Conservation (phyloP, 2,113 vertebrate species). For the Silurus meridionalis region DNA sequence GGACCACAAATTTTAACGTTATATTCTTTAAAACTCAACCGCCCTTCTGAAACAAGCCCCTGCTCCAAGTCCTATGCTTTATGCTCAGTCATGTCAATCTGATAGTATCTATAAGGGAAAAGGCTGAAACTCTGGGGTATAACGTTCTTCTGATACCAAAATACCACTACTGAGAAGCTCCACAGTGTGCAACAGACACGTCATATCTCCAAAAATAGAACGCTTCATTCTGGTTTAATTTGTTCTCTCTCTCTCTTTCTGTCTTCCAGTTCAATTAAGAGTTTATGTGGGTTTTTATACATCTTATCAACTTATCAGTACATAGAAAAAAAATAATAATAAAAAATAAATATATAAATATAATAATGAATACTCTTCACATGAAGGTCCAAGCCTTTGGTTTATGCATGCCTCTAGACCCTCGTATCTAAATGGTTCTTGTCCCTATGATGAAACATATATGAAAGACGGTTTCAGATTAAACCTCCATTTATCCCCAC, state of each 20-base stretch:
- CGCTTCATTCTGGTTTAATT: conserved; percentile 13
- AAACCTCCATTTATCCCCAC: not conserved
- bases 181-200: conserved; percentile 16
- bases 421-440: not conserved
- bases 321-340: too few species aligned
- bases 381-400: not conserved
- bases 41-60: not conserved
- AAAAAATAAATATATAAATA: too few species aligned
- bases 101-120: not conserved
- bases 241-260: not conserved
- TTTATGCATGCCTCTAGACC: not conserved
- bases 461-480: not conserved
- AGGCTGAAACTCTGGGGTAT: not conserved
- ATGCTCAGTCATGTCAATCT: not conserved
- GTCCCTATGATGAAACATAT: not conserved
- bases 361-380: too few species aligned
- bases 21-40: not conserved
- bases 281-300: not conserved
- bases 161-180: conserved; percentile 6
- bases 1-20: not conserved
- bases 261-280: not conserved
- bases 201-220: conserved; percentile 27
- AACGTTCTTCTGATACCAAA: conserved; percentile 14
- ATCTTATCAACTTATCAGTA: not conserved
- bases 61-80: too few species aligned